A percentile compares a stretch with the other conserved stretches of the same genome.
These are phyloP conservation scores for Brachionus manjavacas DNA, from an alignment of 1,140 invertebrate genomes.

Conservation along the genomic window DNA sequence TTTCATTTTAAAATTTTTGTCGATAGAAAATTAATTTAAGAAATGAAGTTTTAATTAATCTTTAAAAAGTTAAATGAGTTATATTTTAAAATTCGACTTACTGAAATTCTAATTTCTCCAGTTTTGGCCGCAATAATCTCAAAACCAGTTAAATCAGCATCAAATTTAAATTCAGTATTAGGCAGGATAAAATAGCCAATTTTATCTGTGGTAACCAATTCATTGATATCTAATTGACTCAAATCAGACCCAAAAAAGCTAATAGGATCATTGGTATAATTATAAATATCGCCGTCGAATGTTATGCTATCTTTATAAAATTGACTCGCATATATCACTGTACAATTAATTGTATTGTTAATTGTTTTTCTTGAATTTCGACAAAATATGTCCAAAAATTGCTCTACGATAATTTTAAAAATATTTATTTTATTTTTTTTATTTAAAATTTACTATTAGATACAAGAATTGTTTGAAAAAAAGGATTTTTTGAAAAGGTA, in stretches of 20 bases:
- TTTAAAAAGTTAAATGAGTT: background rate
- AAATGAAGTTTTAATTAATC: no score
- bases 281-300: background rate
- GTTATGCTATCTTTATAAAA: background rate
- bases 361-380: background rate
- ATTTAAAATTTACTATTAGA: background rate
- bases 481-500: no score
- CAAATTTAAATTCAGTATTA: slow-evolving; percentile 12
- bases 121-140: background rate
- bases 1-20: no score
- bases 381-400: background rate
- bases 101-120: background rate
- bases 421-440: background rate
- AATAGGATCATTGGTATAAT: background rate
- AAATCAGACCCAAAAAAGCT: background rate
- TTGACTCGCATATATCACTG: background rate
- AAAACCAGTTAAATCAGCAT: background rate
- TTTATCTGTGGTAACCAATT: background rate
- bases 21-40: no score
- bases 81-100: background rate
- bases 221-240: background rate
- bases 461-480: background rate
- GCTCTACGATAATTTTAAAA: background rate
- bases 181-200: background rate
- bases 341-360: background rate